Base-by-base conservation (phyloP, 2,113 vertebrate species). In the Dipodomys ordii region DNA sequence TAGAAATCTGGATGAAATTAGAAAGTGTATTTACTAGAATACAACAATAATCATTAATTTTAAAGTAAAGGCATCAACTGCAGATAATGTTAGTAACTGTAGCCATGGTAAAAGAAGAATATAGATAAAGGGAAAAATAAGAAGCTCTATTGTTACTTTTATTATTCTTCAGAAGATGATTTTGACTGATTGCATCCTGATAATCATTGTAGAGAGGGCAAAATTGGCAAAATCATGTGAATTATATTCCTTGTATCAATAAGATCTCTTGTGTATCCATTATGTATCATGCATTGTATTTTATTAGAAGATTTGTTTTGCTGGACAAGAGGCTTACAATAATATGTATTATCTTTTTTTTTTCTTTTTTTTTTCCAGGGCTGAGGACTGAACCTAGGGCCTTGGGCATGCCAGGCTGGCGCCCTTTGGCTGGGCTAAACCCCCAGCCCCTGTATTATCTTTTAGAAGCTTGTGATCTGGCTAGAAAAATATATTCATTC, bases 21-120 rank as follows among this genome's bases (percentile, higher is more conserved):
- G 27, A 81, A 82, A 91, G 20, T 9, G 67, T 83, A 76, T 7
- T 39, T n/a, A 76, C 30, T 53, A 62, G 87, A 86, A 60, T 27
- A 87, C 79, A 88, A 91, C 79, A 88, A 91, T 20, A 7, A 79
- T 68, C 60, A 82, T 19, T 86, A 19, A 39, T 65, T 64, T 44
- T 27, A 90, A 82, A 15, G 18, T n/a, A n/a, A n/a, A 95, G 74
- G 25, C 11, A 94, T 78, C 57, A 76, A 60, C 67, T 57, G 5
- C 19, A 82, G 32, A 62, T 39, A 93, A 83, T 60, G 12, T 60
- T 79, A 86, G 69, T 76, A 13, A 22, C 16, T 89, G 7, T 0
- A 88, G 44, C 12, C 62, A 71, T 57, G 5, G 3, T 73, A 13
- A 68, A 62, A 60, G 28, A 90, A 84, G 46, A 92, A 71, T 72